These are phyloP conservation scores for Emys orbicularis DNA, from an alignment of 2,797 vertebrate genomes.

Conservation along the genomic window DNA sequence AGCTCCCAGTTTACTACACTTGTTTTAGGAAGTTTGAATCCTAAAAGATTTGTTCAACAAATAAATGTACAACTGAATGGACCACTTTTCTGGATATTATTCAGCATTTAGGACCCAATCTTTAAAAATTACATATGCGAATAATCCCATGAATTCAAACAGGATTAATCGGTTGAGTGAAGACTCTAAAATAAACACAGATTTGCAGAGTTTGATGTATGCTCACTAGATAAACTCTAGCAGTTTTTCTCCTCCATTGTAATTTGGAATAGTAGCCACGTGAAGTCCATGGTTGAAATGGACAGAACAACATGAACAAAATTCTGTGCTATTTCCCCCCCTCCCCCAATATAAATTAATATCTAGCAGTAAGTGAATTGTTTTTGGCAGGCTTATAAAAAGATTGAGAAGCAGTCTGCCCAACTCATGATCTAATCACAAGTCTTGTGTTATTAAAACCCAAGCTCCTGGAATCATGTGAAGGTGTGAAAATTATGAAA, in stretches of 20 bases:
- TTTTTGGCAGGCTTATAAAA: too few relatives aligned
- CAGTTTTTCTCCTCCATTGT: not conserved
- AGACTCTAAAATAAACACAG: too few relatives aligned
- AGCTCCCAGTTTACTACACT: too few relatives aligned
- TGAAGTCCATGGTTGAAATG: not conserved
- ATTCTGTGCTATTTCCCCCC: rapidly evolving
- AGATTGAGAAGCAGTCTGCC: not conserved
- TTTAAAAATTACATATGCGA: not conserved
- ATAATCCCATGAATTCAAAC: not conserved
- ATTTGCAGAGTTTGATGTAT: not conserved
- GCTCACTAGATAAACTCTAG: not conserved
- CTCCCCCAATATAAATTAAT: rapidly evolving
- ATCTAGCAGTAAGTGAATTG: not conserved
- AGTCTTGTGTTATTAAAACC: not conserved
- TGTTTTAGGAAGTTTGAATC: not conserved
- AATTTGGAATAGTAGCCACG: not conserved
- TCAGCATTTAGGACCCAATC: not conserved
- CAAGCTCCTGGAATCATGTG: not conserved
- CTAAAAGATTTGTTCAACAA: not conserved
- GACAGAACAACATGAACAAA: not conserved
- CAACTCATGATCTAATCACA: not conserved
- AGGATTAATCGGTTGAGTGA: not conserved
- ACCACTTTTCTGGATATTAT: not conserved
- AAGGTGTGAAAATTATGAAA: not conserved
- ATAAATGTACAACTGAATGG: not conserved